Conservation (phyloP, 2,797 vertebrate genomes). For the Sitta carolinensis region DNA sequence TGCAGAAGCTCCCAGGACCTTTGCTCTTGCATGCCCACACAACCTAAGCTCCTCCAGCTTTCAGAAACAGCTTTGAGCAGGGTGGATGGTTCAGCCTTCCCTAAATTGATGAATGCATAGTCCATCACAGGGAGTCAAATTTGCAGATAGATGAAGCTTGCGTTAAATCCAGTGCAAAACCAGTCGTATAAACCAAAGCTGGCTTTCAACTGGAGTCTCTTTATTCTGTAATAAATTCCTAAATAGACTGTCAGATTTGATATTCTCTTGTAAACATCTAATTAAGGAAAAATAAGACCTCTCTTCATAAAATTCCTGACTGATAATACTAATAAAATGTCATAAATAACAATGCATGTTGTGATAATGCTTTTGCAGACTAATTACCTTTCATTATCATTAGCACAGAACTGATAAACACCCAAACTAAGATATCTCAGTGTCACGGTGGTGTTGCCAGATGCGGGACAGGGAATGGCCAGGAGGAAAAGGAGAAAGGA, state of each 20-base stretch:
- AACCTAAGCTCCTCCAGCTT: neutral
- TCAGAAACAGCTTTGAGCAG: neutral
- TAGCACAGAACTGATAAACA: conserved; percentile 14
- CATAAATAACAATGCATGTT: conserved; percentile 12
- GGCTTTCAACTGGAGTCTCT: conserved; percentile 14
- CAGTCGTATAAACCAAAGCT: neutral
- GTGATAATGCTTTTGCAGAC: conserved; percentile 51
- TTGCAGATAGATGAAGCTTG: neutral
- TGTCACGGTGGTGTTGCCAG: rapidly evolving
- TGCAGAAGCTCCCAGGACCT: neutral
- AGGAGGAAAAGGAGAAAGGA: neutral
- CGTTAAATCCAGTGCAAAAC: neutral
- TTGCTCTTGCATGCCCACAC: neutral
- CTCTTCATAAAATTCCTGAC: conserved; percentile 27
- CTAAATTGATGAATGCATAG: neutral
- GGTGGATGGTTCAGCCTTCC: neutral
- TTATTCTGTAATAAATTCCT: conserved; percentile 56
- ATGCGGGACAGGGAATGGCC: neutral
- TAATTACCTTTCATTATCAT: conserved; percentile 54
- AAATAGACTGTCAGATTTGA: conserved; percentile 16
- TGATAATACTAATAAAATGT: conserved; percentile 34
- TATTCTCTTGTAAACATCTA: conserved; percentile 31
- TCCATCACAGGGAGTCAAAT: neutral
- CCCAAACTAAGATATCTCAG: neutral
- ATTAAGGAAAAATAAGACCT: conserved; percentile 32